Base-by-base conservation (phyloP, 2,797 vertebrate species). In the Micrastur ruficollis region DNA sequence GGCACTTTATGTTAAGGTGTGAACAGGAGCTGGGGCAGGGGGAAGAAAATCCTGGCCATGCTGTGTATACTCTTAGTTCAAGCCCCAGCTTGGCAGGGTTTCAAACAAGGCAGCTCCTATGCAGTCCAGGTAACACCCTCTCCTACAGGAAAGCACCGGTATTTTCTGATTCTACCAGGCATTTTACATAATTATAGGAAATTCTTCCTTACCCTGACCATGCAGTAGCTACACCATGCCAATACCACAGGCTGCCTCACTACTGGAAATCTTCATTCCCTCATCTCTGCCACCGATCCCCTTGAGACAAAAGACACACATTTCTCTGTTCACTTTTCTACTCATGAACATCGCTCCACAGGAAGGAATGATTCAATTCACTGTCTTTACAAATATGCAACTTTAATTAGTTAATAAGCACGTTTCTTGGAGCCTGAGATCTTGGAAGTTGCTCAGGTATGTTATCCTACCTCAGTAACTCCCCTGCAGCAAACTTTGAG, bases 381-480 rank as follows among this genome's bases (percentile, higher is more conserved):
- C 42, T 46, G 46, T 74, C 55, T 76, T 67, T 12, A 76, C 42
- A 71, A 78, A 82, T 40, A 61, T 19, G 21, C 59, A 71, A 44
- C 25, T 76, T 62, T 42, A 70, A 70, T 79, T 78, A 84, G 66
- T 32, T 88, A 86, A 83, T 89, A 88, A 86, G 58, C 5, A 2
- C 22, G 31, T 62, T 78, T 87, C 59, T 68, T 58, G 49, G 42
- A 86, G 47, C 29, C 31, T 61, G 70, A 70, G 78, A 66, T 67
- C 27, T 67, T 91, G 93, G 70, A 95, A 89, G n/a, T 31, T 63
- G 52, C 62, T 94, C 49, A 63, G 52, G 20, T 70, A 12, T 4
- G 17, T 74, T 85, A 63, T 71, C 73, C 86, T 87, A 61, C 74
- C 88, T 85, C 83, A 76, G 83, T 52, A 81, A 27, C 94, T 61